Conservation (phyloP, 37 sponge, comb jelly and placozoan genomes). For the Chondrilla cf. caribensis region DNA sequence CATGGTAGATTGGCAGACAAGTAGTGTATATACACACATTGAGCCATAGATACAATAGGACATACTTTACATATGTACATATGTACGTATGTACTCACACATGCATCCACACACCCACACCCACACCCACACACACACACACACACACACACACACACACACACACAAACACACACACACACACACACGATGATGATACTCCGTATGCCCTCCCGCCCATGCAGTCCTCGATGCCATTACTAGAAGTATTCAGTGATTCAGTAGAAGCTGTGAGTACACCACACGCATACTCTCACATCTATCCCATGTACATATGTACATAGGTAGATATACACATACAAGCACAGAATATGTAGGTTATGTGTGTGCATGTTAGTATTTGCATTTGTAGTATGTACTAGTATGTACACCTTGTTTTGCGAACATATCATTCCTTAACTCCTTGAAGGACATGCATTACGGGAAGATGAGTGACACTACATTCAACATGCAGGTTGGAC, state of each 20-base stretch:
- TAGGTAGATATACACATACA: no score
- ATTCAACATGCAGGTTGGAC: slow-evolving; percentile 42
- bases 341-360: no score
- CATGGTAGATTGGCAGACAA: not conserved
- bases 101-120: no score
- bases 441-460: slow-evolving; percentile 37
- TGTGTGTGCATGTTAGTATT: not conserved
- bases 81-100: not conserved
- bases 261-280: not conserved
- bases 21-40: not conserved
- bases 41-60: no score
- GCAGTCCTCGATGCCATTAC: not conserved
- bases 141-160: no score
- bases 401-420: no score
- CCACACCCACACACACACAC: not conserved
- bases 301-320: no score
- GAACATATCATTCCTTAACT: no score
- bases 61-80: not conserved
- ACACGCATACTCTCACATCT: no score
- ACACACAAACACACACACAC: no score
- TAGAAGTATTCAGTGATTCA: not conserved
- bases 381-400: not conserved
- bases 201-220: not conserved
- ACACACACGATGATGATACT: not conserved
- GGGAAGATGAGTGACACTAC: slow-evolving; percentile 41